Evolutionary conservation across 2,797 vertebrate genomes (phyloP).

Genomic region (Diplodus puntazzo): DNA sequence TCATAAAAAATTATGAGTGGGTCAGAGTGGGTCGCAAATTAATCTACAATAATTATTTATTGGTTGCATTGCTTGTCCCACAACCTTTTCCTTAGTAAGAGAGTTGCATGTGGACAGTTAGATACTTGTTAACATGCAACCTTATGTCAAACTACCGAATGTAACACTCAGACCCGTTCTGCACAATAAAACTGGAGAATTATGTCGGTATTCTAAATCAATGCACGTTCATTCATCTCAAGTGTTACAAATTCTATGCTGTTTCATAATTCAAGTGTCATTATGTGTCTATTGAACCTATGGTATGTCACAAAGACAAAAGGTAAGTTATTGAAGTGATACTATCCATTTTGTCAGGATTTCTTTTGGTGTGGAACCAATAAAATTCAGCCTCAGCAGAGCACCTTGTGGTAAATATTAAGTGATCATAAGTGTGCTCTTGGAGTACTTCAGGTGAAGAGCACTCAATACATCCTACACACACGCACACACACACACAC

Average conservation of each 20-base stretch:
- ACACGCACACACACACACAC: background rate
- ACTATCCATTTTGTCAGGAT: slow-evolving; percentile 6
- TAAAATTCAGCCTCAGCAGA: slow-evolving; percentile 20
- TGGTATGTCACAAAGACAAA: slow-evolving; percentile 10
- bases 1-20: background rate
- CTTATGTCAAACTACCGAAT: background rate
- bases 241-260: background rate
- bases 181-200: too few species aligned
- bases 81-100: too few species aligned
- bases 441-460: slow-evolving; percentile 39
- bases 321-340: slow-evolving; percentile 56
- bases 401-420: slow-evolving; percentile 22
- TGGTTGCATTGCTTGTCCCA: too few species aligned
- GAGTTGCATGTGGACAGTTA: background rate
- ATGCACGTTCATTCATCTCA: background rate
- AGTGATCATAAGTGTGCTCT: slow-evolving; percentile 12
- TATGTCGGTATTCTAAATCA: background rate
- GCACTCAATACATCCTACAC: slow-evolving; percentile 24
- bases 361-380: slow-evolving; percentile 28
- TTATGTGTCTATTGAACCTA: background rate
- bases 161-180: background rate
- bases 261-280: slow-evolving; percentile 7
- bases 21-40: too few species aligned
- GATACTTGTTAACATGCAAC: background rate
- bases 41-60: too few species aligned